These are phyloP conservation scores for Malthinus seriepunctatus DNA, from an alignment of 2,888 invertebrate genomes.

Conservation along the genomic window DNA sequence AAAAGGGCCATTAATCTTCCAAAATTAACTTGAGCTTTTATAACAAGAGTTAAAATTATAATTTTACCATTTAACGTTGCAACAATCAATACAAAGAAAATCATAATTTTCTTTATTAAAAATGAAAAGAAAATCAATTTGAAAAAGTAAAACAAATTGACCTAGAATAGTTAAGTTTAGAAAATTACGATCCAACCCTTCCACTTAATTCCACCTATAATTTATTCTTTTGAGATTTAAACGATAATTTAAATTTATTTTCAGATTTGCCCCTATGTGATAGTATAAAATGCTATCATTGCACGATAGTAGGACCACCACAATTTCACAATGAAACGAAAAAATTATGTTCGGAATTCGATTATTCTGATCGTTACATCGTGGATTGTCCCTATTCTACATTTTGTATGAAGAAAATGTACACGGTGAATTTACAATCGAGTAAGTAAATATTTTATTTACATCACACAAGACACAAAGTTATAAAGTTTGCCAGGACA, in stretches of 20 bases:
- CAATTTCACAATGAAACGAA: conserved; percentile 64
- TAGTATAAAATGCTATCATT: conserved; percentile 72
- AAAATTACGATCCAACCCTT: not conserved
- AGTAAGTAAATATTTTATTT: conserved; percentile 39
- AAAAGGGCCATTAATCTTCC: too few relatives aligned
- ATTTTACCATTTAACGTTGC: too few relatives aligned
- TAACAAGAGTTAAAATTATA: too few relatives aligned
- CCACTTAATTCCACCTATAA: too few relatives aligned
- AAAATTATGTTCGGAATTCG: conserved; percentile 75
- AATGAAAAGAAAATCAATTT: too few relatives aligned
- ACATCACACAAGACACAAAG: not conserved
- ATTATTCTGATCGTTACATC: conserved; percentile 69
- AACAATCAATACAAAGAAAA: too few relatives aligned
- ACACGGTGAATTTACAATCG: conserved; percentile 69
- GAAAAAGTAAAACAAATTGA: too few relatives aligned
- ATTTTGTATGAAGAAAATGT: conserved; percentile 79
- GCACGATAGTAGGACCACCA: conserved; percentile 66
- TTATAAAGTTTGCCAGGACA: too few relatives aligned
- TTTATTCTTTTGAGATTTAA: too few relatives aligned
- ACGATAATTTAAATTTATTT: not conserved
- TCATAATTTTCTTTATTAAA: too few relatives aligned
- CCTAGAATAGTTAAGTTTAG: not conserved
- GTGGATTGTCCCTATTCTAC: conserved; percentile 81
- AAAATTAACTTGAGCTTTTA: too few relatives aligned
- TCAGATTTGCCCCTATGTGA: conserved; percentile 41